phyloP scores from a whole-genome alignment of 2,113 vertebrate genomes.

The Sinosuthora webbiana region DNA sequence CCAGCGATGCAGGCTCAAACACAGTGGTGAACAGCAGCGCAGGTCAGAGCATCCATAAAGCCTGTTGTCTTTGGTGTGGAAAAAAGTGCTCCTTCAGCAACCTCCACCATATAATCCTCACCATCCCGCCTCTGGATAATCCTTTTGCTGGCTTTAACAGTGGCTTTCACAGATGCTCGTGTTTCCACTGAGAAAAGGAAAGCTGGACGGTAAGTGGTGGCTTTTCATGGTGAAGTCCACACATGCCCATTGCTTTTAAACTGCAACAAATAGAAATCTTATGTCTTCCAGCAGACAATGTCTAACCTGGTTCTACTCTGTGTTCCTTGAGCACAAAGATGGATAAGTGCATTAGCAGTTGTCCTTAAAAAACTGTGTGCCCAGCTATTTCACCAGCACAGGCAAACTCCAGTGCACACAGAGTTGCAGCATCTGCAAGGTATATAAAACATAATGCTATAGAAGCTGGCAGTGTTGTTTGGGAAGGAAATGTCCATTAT shows the following conservation, averaged over 20 bases:
- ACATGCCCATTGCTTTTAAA: neutral
- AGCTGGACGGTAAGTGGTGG: neutral
- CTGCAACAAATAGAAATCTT: neutral
- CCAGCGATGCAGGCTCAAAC: neutral
- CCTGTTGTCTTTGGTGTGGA: neutral
- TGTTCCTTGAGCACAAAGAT: neutral
- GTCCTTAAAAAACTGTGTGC: neutral
- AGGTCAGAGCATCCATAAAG: neutral
- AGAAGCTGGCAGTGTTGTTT: neutral
- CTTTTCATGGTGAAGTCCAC: neutral
- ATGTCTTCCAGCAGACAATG: neutral
- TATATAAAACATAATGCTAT: neutral
- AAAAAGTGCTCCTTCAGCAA: neutral
- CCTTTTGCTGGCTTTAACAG: neutral
- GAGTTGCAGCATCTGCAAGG: neutral
- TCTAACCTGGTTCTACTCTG: neutral
- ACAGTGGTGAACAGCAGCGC: neutral
- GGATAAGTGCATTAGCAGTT: neutral
- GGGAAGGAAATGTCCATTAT: constrained; percentile 31
- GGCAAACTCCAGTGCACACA: neutral
- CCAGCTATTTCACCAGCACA: neutral
- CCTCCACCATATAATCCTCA: neutral
- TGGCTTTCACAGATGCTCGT: neutral
- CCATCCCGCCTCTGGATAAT: neutral
- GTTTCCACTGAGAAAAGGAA: neutral